These are phyloP conservation scores for Prosapia bicincta DNA, from an alignment of 2,888 invertebrate genomes.

Conservation along the genomic window DNA sequence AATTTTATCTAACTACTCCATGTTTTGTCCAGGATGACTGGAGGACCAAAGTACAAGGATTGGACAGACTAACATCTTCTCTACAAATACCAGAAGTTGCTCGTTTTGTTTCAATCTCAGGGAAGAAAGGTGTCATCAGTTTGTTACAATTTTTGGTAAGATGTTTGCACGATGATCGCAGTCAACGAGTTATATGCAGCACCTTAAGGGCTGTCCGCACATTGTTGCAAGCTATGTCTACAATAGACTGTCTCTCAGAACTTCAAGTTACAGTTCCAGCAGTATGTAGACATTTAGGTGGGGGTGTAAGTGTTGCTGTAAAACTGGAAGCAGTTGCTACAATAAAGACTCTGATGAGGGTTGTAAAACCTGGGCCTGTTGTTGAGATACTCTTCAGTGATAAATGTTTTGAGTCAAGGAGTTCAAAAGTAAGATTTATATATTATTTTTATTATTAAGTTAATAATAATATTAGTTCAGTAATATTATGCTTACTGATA, in stretches of 20 bases:
- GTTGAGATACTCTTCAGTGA: constrained; percentile 44
- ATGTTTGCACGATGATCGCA: constrained; percentile 58
- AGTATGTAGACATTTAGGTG: constrained; percentile 31
- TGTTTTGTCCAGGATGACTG: constrained; percentile 52
- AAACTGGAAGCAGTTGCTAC: constrained; percentile 37
- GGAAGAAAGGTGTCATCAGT: constrained; percentile 60
- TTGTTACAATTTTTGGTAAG: constrained; percentile 61
- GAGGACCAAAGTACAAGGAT: constrained; percentile 53
- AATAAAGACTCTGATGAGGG: constrained; percentile 48
- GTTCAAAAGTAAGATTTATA: constrained; percentile 39
- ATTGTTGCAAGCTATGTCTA: constrained; percentile 32
- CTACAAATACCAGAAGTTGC: constrained; percentile 51
- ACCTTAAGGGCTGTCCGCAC: constrained; percentile 47
- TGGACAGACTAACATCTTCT: constrained; percentile 55
- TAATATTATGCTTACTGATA: too few relatives aligned
- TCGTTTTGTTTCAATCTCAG: constrained; percentile 49
- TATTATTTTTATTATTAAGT: too few relatives aligned
- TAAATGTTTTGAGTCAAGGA: constrained; percentile 37
- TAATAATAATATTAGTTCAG: too few relatives aligned
- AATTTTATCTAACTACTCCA: background rate
- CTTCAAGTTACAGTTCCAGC: constrained; percentile 33
- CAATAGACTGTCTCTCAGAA: constrained; percentile 23
- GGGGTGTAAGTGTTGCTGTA: constrained; percentile 24
- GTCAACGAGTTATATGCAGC: constrained; percentile 49
- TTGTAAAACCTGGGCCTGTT: constrained; percentile 48